A percentile compares a stretch with the other conserved stretches of the same genome.
These are phyloP conservation scores for Pangasius krempfi DNA, from an alignment of 2,797 vertebrate genomes.

Conservation along the genomic window DNA sequence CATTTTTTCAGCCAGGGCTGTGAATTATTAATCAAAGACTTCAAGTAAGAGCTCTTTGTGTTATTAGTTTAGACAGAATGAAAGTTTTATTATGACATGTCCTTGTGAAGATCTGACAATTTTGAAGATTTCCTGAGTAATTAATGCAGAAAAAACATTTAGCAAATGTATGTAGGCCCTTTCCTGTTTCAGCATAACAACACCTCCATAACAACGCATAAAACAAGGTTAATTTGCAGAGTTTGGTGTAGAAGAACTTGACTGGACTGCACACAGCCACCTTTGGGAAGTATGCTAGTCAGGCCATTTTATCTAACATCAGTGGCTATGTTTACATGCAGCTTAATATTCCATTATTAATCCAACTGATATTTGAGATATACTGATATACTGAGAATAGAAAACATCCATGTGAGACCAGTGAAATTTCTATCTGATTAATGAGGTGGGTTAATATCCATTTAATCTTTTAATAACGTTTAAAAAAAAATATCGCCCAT, in stretches of 20 bases:
- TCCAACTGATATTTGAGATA: too few relatives aligned
- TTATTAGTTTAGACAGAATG: neutral
- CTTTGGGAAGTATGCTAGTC: neutral
- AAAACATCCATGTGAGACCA: neutral
- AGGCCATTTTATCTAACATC: neutral
- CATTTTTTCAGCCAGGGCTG: neutral
- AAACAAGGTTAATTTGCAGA: neutral
- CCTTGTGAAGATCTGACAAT: neutral
- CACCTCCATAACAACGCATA: neutral
- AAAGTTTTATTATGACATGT: neutral
- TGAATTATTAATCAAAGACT: slow-evolving; percentile 1
- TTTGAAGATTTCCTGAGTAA: neutral
- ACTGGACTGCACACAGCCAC: neutral
- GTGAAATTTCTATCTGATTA: neutral
- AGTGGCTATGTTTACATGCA: neutral
- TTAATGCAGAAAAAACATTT: neutral
- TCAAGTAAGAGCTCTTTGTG: neutral
- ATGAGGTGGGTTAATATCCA: too few relatives aligned
- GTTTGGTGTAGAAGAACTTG: neutral
- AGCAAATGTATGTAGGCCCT: neutral
- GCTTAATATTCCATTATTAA: too few relatives aligned
- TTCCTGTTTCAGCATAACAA: neutral
- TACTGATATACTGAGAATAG: neutral
- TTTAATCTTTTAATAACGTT: too few relatives aligned
- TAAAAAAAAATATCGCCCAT: too few relatives aligned